These are phyloP conservation scores for Pantherophis vulpinus DNA, from an alignment of 2,797 vertebrate species.

Conservation along the genomic window DNA sequence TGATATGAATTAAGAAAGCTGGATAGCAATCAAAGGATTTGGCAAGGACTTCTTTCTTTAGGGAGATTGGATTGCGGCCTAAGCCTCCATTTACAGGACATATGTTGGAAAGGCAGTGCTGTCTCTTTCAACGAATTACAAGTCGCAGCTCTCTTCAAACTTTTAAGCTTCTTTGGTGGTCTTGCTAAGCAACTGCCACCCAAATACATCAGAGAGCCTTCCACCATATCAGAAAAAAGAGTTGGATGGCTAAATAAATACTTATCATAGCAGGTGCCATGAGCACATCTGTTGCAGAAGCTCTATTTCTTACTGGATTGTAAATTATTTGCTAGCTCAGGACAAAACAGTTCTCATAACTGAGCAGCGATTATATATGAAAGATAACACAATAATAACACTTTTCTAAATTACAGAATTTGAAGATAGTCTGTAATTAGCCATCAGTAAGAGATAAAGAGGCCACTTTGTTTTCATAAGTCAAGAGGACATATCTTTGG, in stretches of 20 bases:
- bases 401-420: not conserved
- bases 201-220: conserved; percentile 46
- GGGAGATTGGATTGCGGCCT: not conserved
- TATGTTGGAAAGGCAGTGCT: conserved; percentile 43
- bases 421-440: not conserved
- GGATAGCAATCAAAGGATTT: conserved; percentile 38
- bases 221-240: conserved; percentile 39
- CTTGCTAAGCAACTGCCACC: conserved; percentile 53
- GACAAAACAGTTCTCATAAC: not conserved
- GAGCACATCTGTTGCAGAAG: conserved; percentile 26
- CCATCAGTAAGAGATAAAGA: not conserved
- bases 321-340: conserved; percentile 10
- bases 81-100: conserved; percentile 35
- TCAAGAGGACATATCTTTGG: not conserved
- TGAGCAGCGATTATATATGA: conserved; percentile 16
- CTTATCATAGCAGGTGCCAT: conserved; percentile 35
- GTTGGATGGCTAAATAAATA: conserved; percentile 31
- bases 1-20: conserved; percentile 45
- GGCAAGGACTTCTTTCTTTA: not conserved
- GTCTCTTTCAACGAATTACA: conserved; percentile 52
- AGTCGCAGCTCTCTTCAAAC: conserved; percentile 40
- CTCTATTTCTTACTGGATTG: conserved; percentile 24
- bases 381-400: not conserved
- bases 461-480: not conserved
- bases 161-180: conserved; percentile 35